Evolutionary conservation across 2,888 invertebrate genomes (phyloP).

Genomic region (Rhaphigaster nebulosa): DNA sequence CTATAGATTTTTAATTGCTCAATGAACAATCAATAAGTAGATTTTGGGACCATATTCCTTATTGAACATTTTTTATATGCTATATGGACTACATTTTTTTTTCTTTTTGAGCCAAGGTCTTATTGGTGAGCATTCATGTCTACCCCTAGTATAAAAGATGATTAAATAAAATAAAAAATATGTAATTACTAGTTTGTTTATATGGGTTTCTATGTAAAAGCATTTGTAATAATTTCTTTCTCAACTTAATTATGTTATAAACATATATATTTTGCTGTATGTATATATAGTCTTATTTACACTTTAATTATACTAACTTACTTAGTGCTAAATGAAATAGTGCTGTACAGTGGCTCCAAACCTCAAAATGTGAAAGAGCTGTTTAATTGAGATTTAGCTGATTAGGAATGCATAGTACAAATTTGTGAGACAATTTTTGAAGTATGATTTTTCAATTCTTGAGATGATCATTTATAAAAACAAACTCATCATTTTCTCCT

Average conservation of each 20-base stretch:
- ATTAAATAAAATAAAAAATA: not conserved
- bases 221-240: too few species aligned
- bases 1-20: not conserved
- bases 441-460: too few species aligned
- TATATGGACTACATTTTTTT: not conserved
- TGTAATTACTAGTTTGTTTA: not conserved
- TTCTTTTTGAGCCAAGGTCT: not conserved
- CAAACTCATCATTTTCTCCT: too few species aligned
- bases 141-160: not conserved
- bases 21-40: not conserved
- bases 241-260: too few species aligned
- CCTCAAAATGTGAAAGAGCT: too few species aligned
- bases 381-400: not conserved
- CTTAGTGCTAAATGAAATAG: too few species aligned
- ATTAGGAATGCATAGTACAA: not conserved
- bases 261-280: too few species aligned
- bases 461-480: too few species aligned
- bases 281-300: too few species aligned
- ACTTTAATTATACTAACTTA: too few species aligned
- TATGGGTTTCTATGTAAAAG: not conserved
- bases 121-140: not conserved
- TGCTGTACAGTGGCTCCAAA: too few species aligned
- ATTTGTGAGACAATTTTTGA: not conserved
- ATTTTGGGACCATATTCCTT: constrained; percentile 7
- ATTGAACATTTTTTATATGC: not conserved